A percentile compares a stretch with the other conserved stretches of the same genome.
Evolutionary conservation across 2,113 vertebrate genomes (phyloP).

Genomic region (Mesembrinibis cayennensis): DNA sequence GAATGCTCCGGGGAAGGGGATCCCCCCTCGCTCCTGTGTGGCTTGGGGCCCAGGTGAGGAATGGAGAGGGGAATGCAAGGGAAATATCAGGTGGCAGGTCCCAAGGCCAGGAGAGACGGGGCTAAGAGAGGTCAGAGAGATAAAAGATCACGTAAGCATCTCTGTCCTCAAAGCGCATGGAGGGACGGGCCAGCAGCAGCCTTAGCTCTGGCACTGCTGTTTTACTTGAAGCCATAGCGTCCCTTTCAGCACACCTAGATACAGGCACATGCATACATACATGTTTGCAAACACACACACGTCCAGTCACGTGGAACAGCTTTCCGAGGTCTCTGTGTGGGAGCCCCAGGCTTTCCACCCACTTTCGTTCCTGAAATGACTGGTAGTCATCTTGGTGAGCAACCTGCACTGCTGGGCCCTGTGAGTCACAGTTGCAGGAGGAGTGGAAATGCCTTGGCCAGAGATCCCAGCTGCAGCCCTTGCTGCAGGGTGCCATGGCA

Average conservation of each 20-base stretch:
- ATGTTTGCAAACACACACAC: too few species aligned
- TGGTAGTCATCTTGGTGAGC: background rate
- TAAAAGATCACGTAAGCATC: background rate
- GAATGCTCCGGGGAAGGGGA: background rate
- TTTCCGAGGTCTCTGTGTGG: background rate
- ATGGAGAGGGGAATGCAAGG: background rate
- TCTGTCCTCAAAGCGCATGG: background rate
- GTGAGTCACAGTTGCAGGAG: background rate
- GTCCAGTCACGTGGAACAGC: background rate
- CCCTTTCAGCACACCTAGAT: background rate
- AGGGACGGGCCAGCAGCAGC: background rate
- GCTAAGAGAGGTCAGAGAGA: background rate
- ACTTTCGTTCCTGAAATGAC: background rate
- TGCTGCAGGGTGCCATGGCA: background rate
- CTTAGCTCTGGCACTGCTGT: background rate
- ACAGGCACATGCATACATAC: fast-evolving
- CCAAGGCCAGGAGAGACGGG: background rate
- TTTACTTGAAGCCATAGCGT: background rate
- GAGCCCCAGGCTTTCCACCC: background rate
- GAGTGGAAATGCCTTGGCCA: background rate
- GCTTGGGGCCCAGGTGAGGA: background rate
- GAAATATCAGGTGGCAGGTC: fast-evolving
- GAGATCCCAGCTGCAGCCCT: background rate
- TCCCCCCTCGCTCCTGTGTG: fast-evolving
- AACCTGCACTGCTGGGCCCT: background rate